Percentiles rank a stretch among this genome's conserved stretches.
phyloP scores from a whole-genome alignment of 1,140 invertebrate species.

The Drosophila bifasciata region DNA sequence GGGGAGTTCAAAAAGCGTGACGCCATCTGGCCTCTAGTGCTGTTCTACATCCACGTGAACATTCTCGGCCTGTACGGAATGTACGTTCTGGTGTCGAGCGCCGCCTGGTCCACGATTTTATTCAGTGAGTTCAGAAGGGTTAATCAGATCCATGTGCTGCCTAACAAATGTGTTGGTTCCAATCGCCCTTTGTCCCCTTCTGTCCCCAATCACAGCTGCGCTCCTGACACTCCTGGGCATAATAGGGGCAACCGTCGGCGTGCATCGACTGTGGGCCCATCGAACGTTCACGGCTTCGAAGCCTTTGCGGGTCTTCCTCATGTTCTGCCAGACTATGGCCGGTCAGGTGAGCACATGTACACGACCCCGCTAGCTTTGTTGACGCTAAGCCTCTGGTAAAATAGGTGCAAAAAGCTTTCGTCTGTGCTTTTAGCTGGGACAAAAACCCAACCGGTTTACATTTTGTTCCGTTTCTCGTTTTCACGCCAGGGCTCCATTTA shows the following conservation, averaged over 20 bases:
- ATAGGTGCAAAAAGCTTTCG: conserved; percentile 10
- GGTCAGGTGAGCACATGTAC: conserved; percentile 89
- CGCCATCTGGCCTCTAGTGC: conserved; percentile 87
- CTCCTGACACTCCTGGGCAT: conserved; percentile 86
- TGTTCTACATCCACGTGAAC: conserved; percentile 89
- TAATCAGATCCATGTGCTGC: conserved; percentile 16
- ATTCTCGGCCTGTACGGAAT: conserved; percentile 87
- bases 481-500: conserved; percentile 88
- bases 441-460: conserved; percentile 30
- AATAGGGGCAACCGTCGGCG: conserved; percentile 92
- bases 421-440: conserved; percentile 28
- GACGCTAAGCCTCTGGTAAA: conserved; percentile 16
- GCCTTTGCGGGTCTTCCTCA: conserved; percentile 89
- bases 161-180: conserved; percentile 6
- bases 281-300: conserved; percentile 90
- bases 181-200: neutral
- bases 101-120: conserved; percentile 86
- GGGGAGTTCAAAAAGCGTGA: conserved; percentile 84
- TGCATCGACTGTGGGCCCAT: conserved; percentile 96
- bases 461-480: neutral
- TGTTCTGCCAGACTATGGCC: conserved; percentile 91
- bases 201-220: conserved; percentile 84
- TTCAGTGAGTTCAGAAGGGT: conserved; percentile 86
- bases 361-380: neutral
- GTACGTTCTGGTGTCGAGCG: conserved; percentile 86